Base-by-base conservation (phyloP, 2,797 vertebrate species). In the Falco concolor region DNA sequence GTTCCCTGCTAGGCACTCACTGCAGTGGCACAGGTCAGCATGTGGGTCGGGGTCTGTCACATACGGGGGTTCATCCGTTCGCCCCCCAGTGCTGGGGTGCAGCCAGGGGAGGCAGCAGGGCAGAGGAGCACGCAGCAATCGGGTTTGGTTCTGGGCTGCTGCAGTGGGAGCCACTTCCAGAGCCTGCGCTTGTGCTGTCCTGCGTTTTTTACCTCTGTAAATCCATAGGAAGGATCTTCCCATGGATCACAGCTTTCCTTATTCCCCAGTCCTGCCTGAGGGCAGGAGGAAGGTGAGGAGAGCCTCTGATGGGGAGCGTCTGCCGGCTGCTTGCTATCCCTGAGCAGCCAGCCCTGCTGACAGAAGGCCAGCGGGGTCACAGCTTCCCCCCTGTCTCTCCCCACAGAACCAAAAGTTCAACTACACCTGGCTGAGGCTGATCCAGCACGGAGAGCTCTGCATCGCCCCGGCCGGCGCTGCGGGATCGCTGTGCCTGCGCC, bases 381-480 rank as follows among this genome's bases (percentile, higher is more conserved):
- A 22, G 32, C 74, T 44, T 4, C 36, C 36, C 16, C 12, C 47
- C 5, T 8, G 3, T 94, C 92, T 80, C 49, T 92, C 45, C 50
- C 77, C 53, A 3, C 95, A 98, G 98, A 69, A 91, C 96, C 99
- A 99, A 78, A 97, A 98, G 73, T 99, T 99, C 97, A 99, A 98
- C 98, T 99, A 99, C 91, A 99, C 99, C 23, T 99, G 99, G 99
- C 95, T 99, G 97, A 98, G 97, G 96, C 97, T 98, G 68, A 75
- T 99, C 91, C 98, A 94, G 74, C 99, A 99, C 8, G 96, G 96
- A n/a, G 97, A 98, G 68, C 82, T 97, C 54, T 99, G 99, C 79
- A 5, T 99, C 3, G 94, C 96, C 10, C 95, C 97, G 0, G 22
- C 81, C 0, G 84, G 91, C 47, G 23, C 91, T 2, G 47, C 89